Evolutionary conservation across 2,888 invertebrate species (phyloP), one percentile per base, ranked within the genome.

Genomic region (Leucozona laternaria): DNA sequence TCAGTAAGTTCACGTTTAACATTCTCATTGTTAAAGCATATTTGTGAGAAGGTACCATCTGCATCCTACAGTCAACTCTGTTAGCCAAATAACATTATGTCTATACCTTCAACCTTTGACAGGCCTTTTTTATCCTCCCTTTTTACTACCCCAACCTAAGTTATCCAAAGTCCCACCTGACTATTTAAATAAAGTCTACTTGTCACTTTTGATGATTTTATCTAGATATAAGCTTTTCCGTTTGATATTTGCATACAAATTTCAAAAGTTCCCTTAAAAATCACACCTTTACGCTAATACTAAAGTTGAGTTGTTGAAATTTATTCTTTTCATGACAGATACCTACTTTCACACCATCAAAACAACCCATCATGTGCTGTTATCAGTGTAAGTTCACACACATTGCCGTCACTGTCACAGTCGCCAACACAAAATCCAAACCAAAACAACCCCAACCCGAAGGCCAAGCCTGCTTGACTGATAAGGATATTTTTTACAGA

Each of bases 301-400:
- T 31, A 68, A n/a, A n/a, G 58, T 55, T 76, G 76, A 84, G 84
- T 45, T 72, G 84, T 60, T 40, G 60, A 84, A 84, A 79, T 79
- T 79, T 60, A 60, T 60, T 60, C 79, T 71, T 50, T 70, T 22
- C 75, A 50, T 79, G 79, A 64, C 79, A 71, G 57, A 37, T 13
- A 7, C 43, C 6, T 43, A 28, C 43, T 43, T 45, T 45, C 50
- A 53, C n/a, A 62, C 31, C 17, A 17, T 45, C 64, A 64, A 28
- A 43, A 31, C 64, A 64, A 48, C 43, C 5, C 20, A 28, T 77
- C 20, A 28, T 77, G n/a, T 22, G 66, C n/a, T 22, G 66, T 15
- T 79, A 79, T 79, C 84, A 71, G 17, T 20, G 10, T 22, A 66
- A 71, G 53, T 84, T 64, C 58, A 70, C 79, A 70, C 70, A 43